Evolutionary conservation across 2,113 vertebrate genomes (phyloP).

Genomic region (Mystacornis crossleyi): DNA sequence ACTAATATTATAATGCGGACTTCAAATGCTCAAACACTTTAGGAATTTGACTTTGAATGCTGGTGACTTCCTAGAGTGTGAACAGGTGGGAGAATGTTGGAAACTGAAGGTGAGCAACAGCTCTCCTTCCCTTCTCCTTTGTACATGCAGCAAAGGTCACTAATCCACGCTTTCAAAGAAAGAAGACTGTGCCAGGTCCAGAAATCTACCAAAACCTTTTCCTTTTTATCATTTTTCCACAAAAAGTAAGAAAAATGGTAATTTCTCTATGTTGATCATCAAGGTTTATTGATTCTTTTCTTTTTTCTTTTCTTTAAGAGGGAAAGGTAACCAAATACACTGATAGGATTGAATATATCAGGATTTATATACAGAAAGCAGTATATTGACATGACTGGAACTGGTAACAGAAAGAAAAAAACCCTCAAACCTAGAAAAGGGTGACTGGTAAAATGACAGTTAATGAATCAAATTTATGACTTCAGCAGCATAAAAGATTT

Average conservation of each 20-base stretch:
- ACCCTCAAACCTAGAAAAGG: background rate
- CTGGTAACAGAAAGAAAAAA: background rate
- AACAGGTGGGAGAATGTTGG: constrained; percentile 49
- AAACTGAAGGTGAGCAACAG: constrained; percentile 34
- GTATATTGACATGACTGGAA: background rate
- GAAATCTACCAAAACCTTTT: background rate
- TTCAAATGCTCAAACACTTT: background rate
- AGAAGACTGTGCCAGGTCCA: background rate
- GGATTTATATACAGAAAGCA: background rate
- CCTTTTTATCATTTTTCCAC: background rate
- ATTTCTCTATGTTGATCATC: background rate
- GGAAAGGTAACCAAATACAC: background rate
- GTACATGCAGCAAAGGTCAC: background rate
- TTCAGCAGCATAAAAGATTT: background rate
- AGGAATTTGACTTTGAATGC: constrained; percentile 48
- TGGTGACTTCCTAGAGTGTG: background rate
- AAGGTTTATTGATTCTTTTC: background rate
- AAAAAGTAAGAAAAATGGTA: background rate
- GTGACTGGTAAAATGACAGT: background rate
- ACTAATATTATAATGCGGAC: fast-evolving
- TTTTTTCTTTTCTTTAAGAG: no score
- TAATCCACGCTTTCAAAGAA: background rate
- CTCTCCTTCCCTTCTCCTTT: constrained; percentile 31
- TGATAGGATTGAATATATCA: background rate
- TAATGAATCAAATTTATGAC: background rate